Percentiles rank a stretch among this genome's conserved stretches.
Evolutionary conservation across 2,797 vertebrate genomes (phyloP).

Genomic region (Pyrrhura leucotis): DNA sequence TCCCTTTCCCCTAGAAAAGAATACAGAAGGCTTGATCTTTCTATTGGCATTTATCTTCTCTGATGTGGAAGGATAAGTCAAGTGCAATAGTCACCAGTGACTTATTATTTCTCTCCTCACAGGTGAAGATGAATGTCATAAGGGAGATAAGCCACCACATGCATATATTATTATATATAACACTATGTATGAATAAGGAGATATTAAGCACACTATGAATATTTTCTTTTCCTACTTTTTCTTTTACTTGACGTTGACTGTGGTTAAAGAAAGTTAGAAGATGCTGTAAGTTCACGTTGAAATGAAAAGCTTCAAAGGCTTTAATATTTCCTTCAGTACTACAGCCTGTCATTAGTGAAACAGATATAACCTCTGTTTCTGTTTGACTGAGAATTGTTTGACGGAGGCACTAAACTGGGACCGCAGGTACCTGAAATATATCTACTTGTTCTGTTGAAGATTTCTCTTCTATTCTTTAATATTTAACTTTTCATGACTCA

Average conservation of each 20-base stretch:
- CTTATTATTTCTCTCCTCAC: constrained; percentile 63
- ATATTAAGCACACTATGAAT: constrained; percentile 23
- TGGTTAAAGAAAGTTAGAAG: constrained; percentile 23
- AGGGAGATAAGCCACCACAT: constrained; percentile 28
- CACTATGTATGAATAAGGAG: constrained; percentile 10
- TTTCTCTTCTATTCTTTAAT: neutral
- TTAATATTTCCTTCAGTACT: neutral
- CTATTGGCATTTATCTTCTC: constrained; percentile 71
- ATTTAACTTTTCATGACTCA: neutral
- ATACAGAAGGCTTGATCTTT: constrained; percentile 63
- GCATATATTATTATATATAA: constrained; percentile 27
- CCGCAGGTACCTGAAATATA: neutral
- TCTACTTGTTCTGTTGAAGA: neutral
- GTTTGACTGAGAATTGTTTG: neutral
- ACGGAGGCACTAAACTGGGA: constrained; percentile 2
- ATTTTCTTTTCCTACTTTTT: neutral
- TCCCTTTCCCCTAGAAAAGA: constrained; percentile 23
- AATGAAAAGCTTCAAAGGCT: constrained; percentile 1
- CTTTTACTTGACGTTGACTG: neutral
- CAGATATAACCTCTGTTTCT: neutral
- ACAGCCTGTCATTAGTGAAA: constrained; percentile 3
- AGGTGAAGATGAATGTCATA: constrained; percentile 67
- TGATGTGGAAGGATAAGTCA: constrained; percentile 65
- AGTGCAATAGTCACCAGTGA: constrained; percentile 58
- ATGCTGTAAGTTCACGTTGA: neutral